Evolutionary conservation across 2,888 invertebrate species (phyloP).

Genomic region (Agrypnus murinus): DNA sequence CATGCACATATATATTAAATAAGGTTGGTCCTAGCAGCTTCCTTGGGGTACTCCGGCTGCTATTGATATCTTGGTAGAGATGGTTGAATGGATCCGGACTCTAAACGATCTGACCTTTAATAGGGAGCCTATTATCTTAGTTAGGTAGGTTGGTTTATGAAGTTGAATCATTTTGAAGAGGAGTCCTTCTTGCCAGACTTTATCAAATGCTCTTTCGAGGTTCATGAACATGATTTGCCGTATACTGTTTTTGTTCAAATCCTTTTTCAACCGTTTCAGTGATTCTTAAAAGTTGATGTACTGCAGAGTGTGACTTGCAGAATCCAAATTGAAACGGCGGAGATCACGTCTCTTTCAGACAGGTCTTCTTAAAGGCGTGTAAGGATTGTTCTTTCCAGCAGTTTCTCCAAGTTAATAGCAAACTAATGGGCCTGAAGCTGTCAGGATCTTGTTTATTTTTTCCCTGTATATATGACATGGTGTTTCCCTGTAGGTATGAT

Average conservation of each 20-base stretch:
- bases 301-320: conserved; percentile 2
- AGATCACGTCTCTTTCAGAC: neutral
- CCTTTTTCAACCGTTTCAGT: neutral
- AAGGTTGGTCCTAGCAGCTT: neutral
- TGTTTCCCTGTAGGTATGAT: too few species aligned
- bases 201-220: too few species aligned
- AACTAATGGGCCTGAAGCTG: neutral
- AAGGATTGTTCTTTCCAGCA: conserved; percentile 2
- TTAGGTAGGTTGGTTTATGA: neutral
- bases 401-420: neutral
- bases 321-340: conserved; percentile 28
- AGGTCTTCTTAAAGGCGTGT: conserved; percentile 3
- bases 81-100: neutral
- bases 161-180: neutral
- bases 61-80: neutral
- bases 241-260: conserved; percentile 7
- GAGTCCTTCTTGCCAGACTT: too few species aligned
- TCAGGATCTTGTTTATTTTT: conserved; percentile 7
- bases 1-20: conserved; percentile 9
- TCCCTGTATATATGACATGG: too few species aligned
- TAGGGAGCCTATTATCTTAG: conserved; percentile 2
- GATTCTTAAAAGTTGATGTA: conserved; percentile 12
- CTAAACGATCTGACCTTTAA: too few species aligned
- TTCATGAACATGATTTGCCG: too few species aligned
- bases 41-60: conserved; percentile 4